Percentiles rank a stretch among this genome's conserved stretches.
These are phyloP conservation scores for Leptodactylus fuscus DNA, from an alignment of 2,113 vertebrate species.

Conservation along the genomic window DNA sequence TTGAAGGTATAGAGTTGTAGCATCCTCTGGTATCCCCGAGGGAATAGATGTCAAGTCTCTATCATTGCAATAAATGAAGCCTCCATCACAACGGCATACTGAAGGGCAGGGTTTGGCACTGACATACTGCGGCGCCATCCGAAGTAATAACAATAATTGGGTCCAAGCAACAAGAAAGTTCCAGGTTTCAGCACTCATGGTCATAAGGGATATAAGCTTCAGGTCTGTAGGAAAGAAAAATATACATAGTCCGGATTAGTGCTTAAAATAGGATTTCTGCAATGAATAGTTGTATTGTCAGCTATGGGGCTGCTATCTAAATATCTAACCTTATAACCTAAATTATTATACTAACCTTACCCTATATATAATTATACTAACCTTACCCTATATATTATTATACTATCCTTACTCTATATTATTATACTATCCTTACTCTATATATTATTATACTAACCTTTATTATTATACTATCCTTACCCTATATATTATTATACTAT, in stretches of 20 bases:
- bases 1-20: constrained; percentile 97
- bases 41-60: constrained; percentile 97
- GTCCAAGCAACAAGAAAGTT: constrained; percentile 89
- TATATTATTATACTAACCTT: too few relatives aligned
- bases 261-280: neutral
- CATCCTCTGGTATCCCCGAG: constrained; percentile 90
- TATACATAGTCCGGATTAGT: neutral
- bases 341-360: too few relatives aligned
- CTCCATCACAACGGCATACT: constrained; percentile 92
- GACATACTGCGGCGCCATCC: constrained; percentile 83
- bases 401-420: too few relatives aligned
- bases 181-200: constrained; percentile 91
- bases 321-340: too few relatives aligned
- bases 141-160: constrained; percentile 90
- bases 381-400: neutral
- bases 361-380: neutral
- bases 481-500: neutral
- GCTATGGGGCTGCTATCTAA: neutral
- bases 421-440: neutral
- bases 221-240: constrained; percentile 19
- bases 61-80: constrained; percentile 99
- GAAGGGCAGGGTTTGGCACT: constrained; percentile 91
- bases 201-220: constrained; percentile 76
- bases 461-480: too few relatives aligned
- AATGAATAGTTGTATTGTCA: neutral